A percentile compares a stretch with the other conserved stretches of the same genome.
Conservation (phyloP, 2,888 invertebrate genomes). For the Calephelis perditalis region DNA sequence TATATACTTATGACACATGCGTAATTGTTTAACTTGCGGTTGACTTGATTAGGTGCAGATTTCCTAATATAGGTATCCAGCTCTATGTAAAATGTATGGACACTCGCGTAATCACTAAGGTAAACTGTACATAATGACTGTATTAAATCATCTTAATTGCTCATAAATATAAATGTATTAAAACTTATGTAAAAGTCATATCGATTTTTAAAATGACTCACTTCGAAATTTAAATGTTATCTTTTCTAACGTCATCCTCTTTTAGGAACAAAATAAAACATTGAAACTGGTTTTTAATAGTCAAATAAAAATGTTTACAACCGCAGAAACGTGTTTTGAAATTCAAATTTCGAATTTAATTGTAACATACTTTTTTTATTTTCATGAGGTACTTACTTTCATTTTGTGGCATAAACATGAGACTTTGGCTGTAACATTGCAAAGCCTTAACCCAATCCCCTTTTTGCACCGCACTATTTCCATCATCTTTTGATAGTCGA, state of each 20-base stretch:
- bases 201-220: too few species aligned
- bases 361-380: neutral
- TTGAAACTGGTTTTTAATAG: neutral
- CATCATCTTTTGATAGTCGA: slow-evolving; percentile 81
- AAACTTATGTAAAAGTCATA: too few species aligned
- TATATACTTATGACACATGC: too few species aligned
- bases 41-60: neutral
- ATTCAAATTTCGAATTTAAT: neutral
- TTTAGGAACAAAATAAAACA: neutral
- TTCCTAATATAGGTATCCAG: neutral
- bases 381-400: slow-evolving; percentile 74
- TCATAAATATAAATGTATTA: too few species aligned
- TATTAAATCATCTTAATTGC: too few species aligned
- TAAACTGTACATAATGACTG: too few species aligned
- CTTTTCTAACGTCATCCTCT: too few species aligned
- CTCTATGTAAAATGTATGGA: too few species aligned
- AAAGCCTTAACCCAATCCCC: slow-evolving; percentile 84
- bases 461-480: slow-evolving; percentile 84
- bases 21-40: too few species aligned
- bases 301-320: slow-evolving; percentile 18
- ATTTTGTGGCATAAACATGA: slow-evolving; percentile 81
- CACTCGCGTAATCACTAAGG: too few species aligned
- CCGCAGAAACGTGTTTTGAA: neutral
- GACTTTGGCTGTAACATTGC: slow-evolving; percentile 83
- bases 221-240: too few species aligned